Conservation (phyloP, 1,140 invertebrate genomes). For the Megalonaias nervosa region DNA sequence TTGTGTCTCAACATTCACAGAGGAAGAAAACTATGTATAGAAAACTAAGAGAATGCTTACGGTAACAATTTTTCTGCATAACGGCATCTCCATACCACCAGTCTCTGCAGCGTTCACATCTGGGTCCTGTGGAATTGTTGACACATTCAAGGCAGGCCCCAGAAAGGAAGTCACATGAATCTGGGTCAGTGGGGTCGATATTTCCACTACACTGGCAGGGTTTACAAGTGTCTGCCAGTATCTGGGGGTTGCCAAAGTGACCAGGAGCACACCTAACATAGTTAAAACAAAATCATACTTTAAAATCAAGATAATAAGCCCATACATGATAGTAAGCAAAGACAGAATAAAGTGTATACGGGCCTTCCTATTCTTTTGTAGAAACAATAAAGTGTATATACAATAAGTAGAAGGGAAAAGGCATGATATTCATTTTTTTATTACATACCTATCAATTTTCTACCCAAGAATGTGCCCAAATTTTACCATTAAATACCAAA, state of each 20-base stretch:
- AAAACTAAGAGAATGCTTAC: constrained; percentile 70
- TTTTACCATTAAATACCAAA: no score
- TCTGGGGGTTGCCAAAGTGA: constrained; percentile 61
- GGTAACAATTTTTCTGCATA: constrained; percentile 89
- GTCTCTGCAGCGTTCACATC: constrained; percentile 90
- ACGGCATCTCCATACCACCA: constrained; percentile 94
- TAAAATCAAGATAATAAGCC: no score
- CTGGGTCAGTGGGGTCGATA: constrained; percentile 86
- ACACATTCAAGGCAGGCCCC: constrained; percentile 95
- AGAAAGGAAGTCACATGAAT: constrained; percentile 87
- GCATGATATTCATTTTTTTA: no score
- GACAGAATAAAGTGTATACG: no score
- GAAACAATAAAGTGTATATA: no score
- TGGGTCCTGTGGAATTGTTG: constrained; percentile 91
- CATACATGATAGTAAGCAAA: no score
- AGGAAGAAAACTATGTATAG: not conserved
- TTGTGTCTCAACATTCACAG: no score
- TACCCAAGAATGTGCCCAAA: no score
- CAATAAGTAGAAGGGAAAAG: no score
- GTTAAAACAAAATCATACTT: not conserved
- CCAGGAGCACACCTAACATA: constrained; percentile 61
- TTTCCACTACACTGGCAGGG: constrained; percentile 96
- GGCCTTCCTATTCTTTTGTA: no score
- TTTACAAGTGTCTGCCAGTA: constrained; percentile 77
- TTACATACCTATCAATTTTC: no score